Conservation (phyloP, 2,113 vertebrate genomes). For the Steatornis caripensis region DNA sequence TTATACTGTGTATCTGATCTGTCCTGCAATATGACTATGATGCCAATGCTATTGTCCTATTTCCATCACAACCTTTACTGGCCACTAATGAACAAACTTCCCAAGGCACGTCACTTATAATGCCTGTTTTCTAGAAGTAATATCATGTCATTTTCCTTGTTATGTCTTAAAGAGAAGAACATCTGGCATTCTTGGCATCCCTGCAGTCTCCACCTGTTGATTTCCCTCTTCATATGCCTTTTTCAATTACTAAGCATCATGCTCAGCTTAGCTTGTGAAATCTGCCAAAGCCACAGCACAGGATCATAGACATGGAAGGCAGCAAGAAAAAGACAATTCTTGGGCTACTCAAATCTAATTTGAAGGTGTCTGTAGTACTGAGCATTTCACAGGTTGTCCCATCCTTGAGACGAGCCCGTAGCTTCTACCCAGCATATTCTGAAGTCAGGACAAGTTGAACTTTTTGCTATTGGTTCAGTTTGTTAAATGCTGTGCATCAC, state of each 20-base stretch:
- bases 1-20: not conserved
- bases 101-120: not conserved
- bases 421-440: not conserved
- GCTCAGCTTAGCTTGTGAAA: not conserved
- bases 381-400: not conserved
- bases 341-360: not conserved
- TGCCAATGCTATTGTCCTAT: not conserved
- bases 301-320: not conserved
- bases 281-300: not conserved
- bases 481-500: not conserved
- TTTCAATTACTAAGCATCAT: not conserved
- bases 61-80: not conserved
- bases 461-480: not conserved
- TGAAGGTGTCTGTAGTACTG: not conserved
- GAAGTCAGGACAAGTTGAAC: not conserved
- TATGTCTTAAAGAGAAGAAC: not conserved
- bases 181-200: not conserved
- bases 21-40: not conserved
- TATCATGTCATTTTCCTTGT: not conserved
- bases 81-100: not conserved
- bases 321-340: not conserved
- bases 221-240: not conserved
- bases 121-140: not conserved
- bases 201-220: not conserved
- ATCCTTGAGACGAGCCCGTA: not conserved